Conservation (phyloP, 2,113 vertebrate species). For the Anolis carolinensis region DNA sequence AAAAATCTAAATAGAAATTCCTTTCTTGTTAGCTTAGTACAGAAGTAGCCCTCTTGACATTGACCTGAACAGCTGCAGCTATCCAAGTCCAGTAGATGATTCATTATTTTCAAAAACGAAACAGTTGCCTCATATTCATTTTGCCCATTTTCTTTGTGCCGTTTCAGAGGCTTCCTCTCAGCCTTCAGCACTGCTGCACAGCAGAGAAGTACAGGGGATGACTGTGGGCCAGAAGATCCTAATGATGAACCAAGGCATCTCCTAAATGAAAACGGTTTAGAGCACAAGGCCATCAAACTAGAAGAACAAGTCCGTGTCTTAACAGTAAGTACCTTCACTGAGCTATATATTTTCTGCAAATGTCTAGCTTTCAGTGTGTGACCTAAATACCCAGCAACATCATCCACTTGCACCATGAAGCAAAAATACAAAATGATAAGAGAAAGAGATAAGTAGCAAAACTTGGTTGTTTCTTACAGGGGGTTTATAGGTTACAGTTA, state of each 20-base stretch:
- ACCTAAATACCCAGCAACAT: background rate
- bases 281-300: slow-evolving; percentile 79
- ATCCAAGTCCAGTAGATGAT: background rate
- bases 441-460: background rate
- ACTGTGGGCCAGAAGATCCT: slow-evolving; percentile 76
- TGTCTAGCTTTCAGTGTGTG: background rate
- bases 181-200: slow-evolving; percentile 82
- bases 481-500: background rate
- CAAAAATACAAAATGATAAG: too few species aligned
- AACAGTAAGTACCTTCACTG: slow-evolving; percentile 74
- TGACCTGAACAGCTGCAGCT: background rate
- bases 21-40: background rate
- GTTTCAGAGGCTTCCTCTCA: slow-evolving; percentile 64
- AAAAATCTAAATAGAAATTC: background rate
- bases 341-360: background rate
- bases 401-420: background rate
- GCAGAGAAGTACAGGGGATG: slow-evolving; percentile 80
- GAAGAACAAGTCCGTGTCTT: slow-evolving; percentile 84
- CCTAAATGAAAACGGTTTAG: slow-evolving; percentile 70
- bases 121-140: background rate
- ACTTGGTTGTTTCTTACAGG: background rate
- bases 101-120: background rate
- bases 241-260: slow-evolving; percentile 70
- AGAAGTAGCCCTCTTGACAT: background rate
- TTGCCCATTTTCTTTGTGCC: slow-evolving; percentile 22